Base-by-base conservation (phyloP, 1,140 invertebrate genomes). In the Rhopalosiphum padi region DNA sequence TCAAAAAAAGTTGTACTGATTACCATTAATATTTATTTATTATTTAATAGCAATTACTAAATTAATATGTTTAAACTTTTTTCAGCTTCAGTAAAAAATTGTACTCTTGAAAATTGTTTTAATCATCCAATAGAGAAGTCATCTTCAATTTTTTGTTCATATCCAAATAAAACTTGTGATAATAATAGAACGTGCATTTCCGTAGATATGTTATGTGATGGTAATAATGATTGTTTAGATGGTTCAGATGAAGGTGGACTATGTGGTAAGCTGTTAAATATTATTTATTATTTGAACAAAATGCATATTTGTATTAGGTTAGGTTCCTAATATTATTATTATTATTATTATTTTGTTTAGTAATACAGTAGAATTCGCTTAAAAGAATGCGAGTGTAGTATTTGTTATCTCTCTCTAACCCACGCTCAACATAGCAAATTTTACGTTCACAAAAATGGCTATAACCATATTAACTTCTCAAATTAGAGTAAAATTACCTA, bases 201-300 rank as follows among this genome's bases (percentile, higher is more conserved):
- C 43, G 96, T 96, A 8, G 95, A 95, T 60, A 96, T 96, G 94
- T 95, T 97, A 7, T 98, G 98, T 95, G 97, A 98, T 95, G 96
- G 95, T 0, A 95, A 95, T 25, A 94, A 95, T 35, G 97, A 98
- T 95, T 98, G 98, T 95, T 94, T 95, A 25, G 97, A 98, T 95
- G 96, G 96, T 53, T 96, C 96, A 2, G 98, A 99, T 95, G 98
- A 99, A 95, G 97, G 97, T 0, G 95, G 96, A 90, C 95, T 96
- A 51, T 98, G 98, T 95, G 96, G 97, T 96, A 95, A 96, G 96
- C 95, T 77, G 7, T 30, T 25, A 86, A 46, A 86, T 86, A 46
- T 86, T 43, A 43, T 30, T 46, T 5, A 46, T 86, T 43, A 2
- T 46, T 46, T 85, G 37, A 25, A 22, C 3, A 25, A 85, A 43